Conservation (phyloP, 2,113 vertebrate genomes). For the Prunella fulvescens region DNA sequence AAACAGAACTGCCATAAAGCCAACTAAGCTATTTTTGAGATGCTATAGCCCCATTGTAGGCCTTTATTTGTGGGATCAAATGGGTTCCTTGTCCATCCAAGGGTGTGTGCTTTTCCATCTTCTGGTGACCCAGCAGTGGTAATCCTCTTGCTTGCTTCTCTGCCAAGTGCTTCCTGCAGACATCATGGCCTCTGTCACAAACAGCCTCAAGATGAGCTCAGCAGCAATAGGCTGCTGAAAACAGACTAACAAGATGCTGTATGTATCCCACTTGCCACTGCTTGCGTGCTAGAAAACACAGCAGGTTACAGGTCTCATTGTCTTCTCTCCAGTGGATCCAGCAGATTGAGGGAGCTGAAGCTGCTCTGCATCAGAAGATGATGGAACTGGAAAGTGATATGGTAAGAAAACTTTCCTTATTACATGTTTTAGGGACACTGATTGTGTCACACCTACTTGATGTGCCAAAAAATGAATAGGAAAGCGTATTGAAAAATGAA, state of each 20-base stretch:
- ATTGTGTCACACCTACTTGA: neutral
- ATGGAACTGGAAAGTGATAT: constrained; percentile 97
- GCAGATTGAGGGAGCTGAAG: constrained; percentile 97
- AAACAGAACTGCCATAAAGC: neutral
- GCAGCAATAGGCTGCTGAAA: neutral
- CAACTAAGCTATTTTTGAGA: neutral
- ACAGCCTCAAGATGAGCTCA: neutral
- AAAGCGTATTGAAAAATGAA: neutral
- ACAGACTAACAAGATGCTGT: neutral
- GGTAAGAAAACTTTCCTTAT: constrained; percentile 71
- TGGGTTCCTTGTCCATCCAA: neutral
- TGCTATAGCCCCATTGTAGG: neutral
- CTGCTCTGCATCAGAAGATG: constrained; percentile 98
- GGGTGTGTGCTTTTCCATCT: neutral
- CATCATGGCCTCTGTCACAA: neutral
- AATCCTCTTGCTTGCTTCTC: neutral
- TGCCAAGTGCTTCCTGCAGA: neutral
- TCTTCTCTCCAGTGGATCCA: constrained; percentile 90
- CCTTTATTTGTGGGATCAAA: neutral
- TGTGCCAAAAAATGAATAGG: neutral
- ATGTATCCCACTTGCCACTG: neutral
- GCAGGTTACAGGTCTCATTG: constrained; percentile 23
- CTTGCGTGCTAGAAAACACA: neutral
- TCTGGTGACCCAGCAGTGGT: neutral
- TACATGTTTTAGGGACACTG: neutral